Evolutionary conservation across 2,797 vertebrate genomes (phyloP), one percentile per base, ranked within the genome.

Genomic region (Gallirallus australis): DNA sequence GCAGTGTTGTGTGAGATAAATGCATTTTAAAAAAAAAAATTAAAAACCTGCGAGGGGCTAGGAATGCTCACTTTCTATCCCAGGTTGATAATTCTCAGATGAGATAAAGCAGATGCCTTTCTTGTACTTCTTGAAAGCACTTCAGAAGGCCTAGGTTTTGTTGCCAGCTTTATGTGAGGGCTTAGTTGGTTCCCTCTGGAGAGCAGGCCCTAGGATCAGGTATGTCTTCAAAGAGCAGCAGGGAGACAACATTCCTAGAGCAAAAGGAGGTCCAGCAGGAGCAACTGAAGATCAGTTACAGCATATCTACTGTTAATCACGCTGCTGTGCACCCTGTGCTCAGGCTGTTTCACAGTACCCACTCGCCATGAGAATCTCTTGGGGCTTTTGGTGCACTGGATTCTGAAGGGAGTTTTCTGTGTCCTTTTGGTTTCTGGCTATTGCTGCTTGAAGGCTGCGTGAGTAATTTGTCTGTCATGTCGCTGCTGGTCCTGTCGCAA

Each of bases 381-480:
- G 17, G 79, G 84, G 52, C 60, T 85, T 85, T 35, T 47, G 30
- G 15, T 31, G 21, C 0, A 1, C 48, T 52, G 11, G 24, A 7
- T 86, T 79, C 63, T 70, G 0, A 19, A 53, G 39, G 42, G 59
- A 47, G n/a, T 56, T 77, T 39, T 33, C 31, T 71, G 28, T 35
- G 17, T 83, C 35, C 35, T 69, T 79, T n/a, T 75, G 82, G 56
- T 56, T 85, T 16, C 84, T 71, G 56, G 56, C 79, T 57, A 4
- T 12, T 60, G 64, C 56, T 39, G 66, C 0, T 0, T 66, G 56
- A 66, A 70, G 48, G 33, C 80, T 81, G 6, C 0, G 0, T 47
- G 9, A 70, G 52, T 56, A 37, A 33, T 35, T 77, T 0, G 0
- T 31, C 77, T 8, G 2, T 66, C 63, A 11, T 3, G 7, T 52